These are phyloP conservation scores for Anthoscopus minutus DNA, from an alignment of 2,113 vertebrate species.

Conservation along the genomic window DNA sequence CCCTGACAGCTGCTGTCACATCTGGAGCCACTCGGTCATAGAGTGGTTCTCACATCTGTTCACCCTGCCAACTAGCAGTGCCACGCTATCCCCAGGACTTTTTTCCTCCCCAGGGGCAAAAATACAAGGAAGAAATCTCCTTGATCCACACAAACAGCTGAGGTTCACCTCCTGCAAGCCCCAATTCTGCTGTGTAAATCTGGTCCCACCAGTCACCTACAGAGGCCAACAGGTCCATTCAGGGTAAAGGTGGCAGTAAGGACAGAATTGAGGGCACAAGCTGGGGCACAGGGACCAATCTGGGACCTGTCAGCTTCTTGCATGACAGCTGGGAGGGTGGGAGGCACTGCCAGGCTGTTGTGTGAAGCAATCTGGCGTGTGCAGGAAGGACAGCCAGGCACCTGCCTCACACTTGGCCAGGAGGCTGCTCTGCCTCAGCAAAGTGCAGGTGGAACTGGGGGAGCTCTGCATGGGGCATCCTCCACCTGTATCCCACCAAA, in stretches of 20 bases:
- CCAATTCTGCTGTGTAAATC: neutral
- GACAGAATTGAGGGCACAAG: neutral
- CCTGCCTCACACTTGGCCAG: neutral
- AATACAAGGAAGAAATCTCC: neutral
- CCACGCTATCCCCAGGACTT: neutral
- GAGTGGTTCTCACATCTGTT: neutral
- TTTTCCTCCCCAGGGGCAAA: neutral
- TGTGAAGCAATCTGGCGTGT: neutral
- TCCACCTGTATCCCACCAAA: neutral
- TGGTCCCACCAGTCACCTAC: neutral
- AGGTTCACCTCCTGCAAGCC: neutral
- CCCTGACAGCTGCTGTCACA: neutral
- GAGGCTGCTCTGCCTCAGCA: neutral
- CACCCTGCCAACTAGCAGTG: neutral
- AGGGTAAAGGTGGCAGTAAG: neutral
- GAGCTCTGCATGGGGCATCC: neutral
- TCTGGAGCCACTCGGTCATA: accelerated
- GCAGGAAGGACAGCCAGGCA: neutral
- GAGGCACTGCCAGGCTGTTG: neutral
- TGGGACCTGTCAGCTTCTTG: neutral
- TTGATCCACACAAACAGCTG: neutral
- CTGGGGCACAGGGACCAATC: neutral
- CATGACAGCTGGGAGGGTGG: neutral
- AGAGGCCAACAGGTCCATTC: neutral
- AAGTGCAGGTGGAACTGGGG: neutral